A percentile compares a stretch with the other conserved stretches of the same genome.
Conservation (phyloP, 2,888 invertebrate genomes). For the Netelia melanura region DNA sequence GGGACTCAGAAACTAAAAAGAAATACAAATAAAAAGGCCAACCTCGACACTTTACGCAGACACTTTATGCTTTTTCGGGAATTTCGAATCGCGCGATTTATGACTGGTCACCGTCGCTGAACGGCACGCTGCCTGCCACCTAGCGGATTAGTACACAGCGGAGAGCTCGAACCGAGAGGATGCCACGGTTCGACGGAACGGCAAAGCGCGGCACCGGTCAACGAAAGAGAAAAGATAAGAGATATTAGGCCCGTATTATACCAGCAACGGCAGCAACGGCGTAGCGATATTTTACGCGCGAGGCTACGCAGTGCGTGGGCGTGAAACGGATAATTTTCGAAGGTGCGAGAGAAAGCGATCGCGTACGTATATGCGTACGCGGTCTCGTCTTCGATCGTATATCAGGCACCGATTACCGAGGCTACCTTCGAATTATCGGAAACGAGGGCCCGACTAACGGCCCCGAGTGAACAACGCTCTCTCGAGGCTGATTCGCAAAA, state of each 20-base stretch:
- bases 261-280: conserved; percentile 55
- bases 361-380: conserved; percentile 19
- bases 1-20: not conserved
- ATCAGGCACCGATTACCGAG: conserved; percentile 78
- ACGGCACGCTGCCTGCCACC: not conserved
- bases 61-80: not conserved
- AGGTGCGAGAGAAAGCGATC: conserved; percentile 77
- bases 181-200: not conserved
- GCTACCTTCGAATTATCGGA: conserved; percentile 83
- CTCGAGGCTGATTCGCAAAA: conserved; percentile 70
- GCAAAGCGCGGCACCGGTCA: not conserved
- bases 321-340: conserved; percentile 83
- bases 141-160: conserved; percentile 23
- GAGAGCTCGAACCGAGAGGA: not conserved
- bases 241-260: conserved; percentile 51
- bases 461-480: conserved; percentile 32
- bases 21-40: conserved; percentile 15
- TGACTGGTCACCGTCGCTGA: conserved; percentile 19
- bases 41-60: not conserved
- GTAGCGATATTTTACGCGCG: conserved; percentile 78
- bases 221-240: conserved; percentile 35
- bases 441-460: conserved; percentile 80
- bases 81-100: conserved; percentile 19
- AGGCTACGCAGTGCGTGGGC: conserved; percentile 74
- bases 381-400: conserved; percentile 78